Percentiles rank a stretch among this genome's conserved stretches.
Conservation (phyloP, 2,113 vertebrate species). For the Kryptolebias marmoratus region DNA sequence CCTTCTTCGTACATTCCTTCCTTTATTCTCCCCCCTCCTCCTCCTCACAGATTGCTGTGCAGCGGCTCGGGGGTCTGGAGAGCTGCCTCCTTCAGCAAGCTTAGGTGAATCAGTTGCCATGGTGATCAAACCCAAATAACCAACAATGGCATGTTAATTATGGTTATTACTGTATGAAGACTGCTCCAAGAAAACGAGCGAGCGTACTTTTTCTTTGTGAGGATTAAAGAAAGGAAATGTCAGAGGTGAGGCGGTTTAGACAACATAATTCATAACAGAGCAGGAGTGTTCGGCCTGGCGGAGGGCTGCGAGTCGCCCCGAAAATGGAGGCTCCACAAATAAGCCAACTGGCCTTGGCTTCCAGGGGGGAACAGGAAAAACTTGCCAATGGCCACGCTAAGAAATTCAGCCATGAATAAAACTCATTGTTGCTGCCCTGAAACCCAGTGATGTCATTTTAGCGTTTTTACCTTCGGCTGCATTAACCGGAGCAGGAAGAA, state of each 20-base stretch:
- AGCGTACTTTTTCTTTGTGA: constrained; percentile 54
- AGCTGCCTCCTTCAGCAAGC: constrained; percentile 63
- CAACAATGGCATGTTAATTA: constrained; percentile 80
- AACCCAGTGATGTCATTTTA: constrained; percentile 3
- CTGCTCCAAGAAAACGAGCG: constrained; percentile 66
- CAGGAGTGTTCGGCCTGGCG: constrained; percentile 9
- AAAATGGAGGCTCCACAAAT: constrained; percentile 26
- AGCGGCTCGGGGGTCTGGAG: constrained; percentile 51
- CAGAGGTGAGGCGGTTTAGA: constrained; percentile 64
- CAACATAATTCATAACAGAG: constrained; percentile 65
- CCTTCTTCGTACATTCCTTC: constrained; percentile 29
- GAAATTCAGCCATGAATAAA: constrained; percentile 1
- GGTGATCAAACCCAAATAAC: constrained; percentile 78
- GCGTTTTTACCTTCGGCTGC: background rate
- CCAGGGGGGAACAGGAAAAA: constrained; percentile 11
- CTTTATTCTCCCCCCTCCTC: constrained; percentile 42
- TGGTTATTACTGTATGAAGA: constrained; percentile 76
- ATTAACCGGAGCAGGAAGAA: constrained; percentile 1
- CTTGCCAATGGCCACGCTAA: background rate
- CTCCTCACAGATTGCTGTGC: constrained; percentile 53
- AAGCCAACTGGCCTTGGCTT: constrained; percentile 17
- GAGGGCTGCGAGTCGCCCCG: background rate
- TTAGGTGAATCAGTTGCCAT: constrained; percentile 79
- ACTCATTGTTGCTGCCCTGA: background rate
- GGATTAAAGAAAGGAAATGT: constrained; percentile 66